A percentile compares a stretch with the other conserved stretches of the same genome.
These are phyloP conservation scores for Belgica antarctica DNA, from an alignment of 2,888 invertebrate genomes.

Conservation along the genomic window DNA sequence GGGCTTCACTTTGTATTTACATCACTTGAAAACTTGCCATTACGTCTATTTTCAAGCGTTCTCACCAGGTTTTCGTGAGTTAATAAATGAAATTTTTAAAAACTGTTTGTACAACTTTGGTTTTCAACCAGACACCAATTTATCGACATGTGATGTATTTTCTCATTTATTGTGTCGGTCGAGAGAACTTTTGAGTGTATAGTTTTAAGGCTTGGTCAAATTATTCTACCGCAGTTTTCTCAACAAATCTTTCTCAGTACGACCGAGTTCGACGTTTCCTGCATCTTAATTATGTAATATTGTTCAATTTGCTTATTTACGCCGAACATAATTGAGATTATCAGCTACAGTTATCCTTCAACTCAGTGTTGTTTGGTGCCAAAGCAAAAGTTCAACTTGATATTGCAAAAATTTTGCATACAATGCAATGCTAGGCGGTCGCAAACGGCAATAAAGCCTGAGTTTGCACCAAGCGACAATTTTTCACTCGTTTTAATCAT, in stretches of 20 bases:
- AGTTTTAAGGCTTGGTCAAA: slow-evolving; percentile 13
- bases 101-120: slow-evolving; percentile 7
- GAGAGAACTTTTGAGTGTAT: neutral
- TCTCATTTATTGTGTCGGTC: neutral
- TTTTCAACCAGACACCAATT: neutral
- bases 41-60: no score
- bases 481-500: no score
- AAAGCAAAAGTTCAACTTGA: neutral
- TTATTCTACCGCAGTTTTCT: slow-evolving; percentile 20
- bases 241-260: neutral
- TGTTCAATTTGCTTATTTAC: slow-evolving; percentile 2
- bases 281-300: slow-evolving; percentile 25
- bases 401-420: neutral
- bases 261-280: slow-evolving; percentile 9
- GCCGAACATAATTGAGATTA: neutral
- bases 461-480: neutral
- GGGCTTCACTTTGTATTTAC: no score
- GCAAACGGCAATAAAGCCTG: slow-evolving; percentile 19
- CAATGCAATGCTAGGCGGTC: neutral
- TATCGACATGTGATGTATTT: neutral
- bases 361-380: neutral
- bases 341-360: slow-evolving; percentile 22
- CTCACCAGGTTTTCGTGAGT: no score
- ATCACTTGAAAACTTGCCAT: no score
- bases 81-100: slow-evolving; percentile 16